Conservation (phyloP, 2,888 invertebrate genomes). For the Sinotaia quadrata region DNA sequence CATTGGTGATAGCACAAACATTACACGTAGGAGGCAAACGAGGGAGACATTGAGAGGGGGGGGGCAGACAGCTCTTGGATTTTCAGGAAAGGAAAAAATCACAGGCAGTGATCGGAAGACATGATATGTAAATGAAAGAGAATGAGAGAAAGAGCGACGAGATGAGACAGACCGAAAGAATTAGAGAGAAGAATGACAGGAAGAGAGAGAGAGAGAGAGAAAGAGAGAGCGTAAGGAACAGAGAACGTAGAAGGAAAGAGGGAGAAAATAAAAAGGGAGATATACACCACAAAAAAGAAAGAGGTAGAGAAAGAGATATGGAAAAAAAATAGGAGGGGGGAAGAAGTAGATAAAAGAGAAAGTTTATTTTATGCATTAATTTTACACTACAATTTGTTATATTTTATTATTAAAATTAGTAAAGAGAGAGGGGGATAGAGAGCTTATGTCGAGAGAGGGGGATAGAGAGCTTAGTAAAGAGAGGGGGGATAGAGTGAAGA, state of each 20-base stretch:
- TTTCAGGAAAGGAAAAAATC: background rate
- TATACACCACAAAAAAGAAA: background rate
- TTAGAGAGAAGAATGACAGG: background rate
- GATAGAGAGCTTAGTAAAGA: background rate
- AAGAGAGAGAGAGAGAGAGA: slow-evolving; percentile 1
- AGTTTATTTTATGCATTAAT: background rate
- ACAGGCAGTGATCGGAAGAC: background rate
- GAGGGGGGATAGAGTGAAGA: background rate
- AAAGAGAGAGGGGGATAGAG: slow-evolving; percentile 6
- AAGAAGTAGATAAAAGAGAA: background rate
- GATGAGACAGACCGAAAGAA: background rate
- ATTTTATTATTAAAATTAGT: background rate
- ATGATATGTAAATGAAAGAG: background rate
- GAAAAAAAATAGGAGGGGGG: background rate
- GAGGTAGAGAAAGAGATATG: background rate
- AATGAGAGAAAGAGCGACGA: background rate
- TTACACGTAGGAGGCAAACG: background rate
- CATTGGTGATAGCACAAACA: too few relatives aligned
- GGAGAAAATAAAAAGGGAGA: background rate
- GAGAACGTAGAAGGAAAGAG: too few relatives aligned
- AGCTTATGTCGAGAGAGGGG: too few relatives aligned
- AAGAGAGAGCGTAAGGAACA: too few relatives aligned
- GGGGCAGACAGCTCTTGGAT: too few relatives aligned
- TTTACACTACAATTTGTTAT: background rate
- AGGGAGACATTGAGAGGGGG: background rate